Conservation (phyloP, 2,888 invertebrate species). For the Gymnocheta viridis region DNA sequence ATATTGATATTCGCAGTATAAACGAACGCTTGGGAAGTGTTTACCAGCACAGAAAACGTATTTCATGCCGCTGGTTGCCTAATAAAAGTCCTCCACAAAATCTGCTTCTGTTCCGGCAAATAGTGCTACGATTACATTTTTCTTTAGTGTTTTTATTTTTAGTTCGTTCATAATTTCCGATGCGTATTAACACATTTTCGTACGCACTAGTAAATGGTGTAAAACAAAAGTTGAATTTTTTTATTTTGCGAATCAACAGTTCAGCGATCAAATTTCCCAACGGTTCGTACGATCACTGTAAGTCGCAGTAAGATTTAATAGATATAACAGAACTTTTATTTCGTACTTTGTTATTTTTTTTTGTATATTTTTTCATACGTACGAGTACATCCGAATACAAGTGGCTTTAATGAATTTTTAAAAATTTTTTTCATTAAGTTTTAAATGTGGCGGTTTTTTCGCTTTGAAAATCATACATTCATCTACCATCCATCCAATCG, state of each 20-base stretch:
- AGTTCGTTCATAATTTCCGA: background rate
- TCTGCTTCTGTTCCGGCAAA: too few relatives aligned
- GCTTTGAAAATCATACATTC: slow-evolving; percentile 66
- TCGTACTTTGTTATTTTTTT: slow-evolving; percentile 45
- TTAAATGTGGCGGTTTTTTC: slow-evolving; percentile 64
- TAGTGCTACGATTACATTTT: too few relatives aligned
- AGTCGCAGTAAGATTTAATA: slow-evolving; percentile 61
- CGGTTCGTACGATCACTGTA: slow-evolving; percentile 56
- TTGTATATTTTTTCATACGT: background rate
- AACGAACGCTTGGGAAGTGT: too few relatives aligned
- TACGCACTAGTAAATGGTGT: slow-evolving; percentile 31
- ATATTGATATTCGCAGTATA: too few relatives aligned
- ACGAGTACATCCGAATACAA: background rate
- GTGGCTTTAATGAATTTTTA: slow-evolving; percentile 35
- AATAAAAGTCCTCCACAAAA: too few relatives aligned
- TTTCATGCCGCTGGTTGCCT: too few relatives aligned
- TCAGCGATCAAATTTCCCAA: slow-evolving; percentile 67
- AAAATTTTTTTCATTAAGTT: slow-evolving; percentile 11
- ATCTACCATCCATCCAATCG: slow-evolving; percentile 44
- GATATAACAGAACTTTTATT: slow-evolving; percentile 68
- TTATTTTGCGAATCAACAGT: slow-evolving; percentile 58
- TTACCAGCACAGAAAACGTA: too few relatives aligned
- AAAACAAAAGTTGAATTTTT: slow-evolving; percentile 5
- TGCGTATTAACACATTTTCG: background rate
- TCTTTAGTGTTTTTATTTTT: too few relatives aligned